Base-by-base conservation (phyloP, 2,888 invertebrate species). In the Melitaea athalia region DNA sequence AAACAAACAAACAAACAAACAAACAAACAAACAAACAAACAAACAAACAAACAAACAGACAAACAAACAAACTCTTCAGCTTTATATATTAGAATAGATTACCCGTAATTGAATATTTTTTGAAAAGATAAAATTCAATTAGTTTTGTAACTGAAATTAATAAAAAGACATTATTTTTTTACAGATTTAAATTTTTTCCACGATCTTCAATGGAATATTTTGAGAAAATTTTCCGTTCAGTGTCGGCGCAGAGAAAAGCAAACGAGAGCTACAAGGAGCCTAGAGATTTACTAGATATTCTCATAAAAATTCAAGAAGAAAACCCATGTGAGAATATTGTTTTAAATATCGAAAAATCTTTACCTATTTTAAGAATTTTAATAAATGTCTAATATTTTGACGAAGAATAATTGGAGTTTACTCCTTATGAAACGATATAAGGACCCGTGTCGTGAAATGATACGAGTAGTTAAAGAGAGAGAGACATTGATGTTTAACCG, bases 111-210 rank as follows among this genome's bases (percentile, higher is more conserved):
- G 24, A 15, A 49, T 52, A 10, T 17, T 5, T 52, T 5, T 3
- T 7, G 8, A n/a, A 50, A 15, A 50, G 10, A 17, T 17, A 0
- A 6, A 17, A 17, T 10, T 17, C 15, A 15, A 50, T 8, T 7
- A 15, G 4, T 15, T 50, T 10, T 50, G 15, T 17, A 50, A 50
- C n/a, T 3, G 7, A 15, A 0, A 52, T 24, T 24, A 24, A 0
- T 33, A n/a, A 57, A n/a, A n/a, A 0, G 12, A 6, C 7, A 4
- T 50, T n/a, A n/a, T n/a, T 47, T 55, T 60, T 55, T 66, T 67
- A 8, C 75, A 89, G 89, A 31, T 87, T 89, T 52, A 75, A 79
- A 0, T 75, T 87, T 0, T 88, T 87, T 71, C 87, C 89, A 0
- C 83, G 80, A 38, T 50, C 78, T 0, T 73, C 83, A 0, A 79